Percentiles rank a stretch among this genome's conserved stretches.
Evolutionary conservation across 1,140 invertebrate genomes (phyloP).

Genomic region (Hyposmocoma kahamanoa): DNA sequence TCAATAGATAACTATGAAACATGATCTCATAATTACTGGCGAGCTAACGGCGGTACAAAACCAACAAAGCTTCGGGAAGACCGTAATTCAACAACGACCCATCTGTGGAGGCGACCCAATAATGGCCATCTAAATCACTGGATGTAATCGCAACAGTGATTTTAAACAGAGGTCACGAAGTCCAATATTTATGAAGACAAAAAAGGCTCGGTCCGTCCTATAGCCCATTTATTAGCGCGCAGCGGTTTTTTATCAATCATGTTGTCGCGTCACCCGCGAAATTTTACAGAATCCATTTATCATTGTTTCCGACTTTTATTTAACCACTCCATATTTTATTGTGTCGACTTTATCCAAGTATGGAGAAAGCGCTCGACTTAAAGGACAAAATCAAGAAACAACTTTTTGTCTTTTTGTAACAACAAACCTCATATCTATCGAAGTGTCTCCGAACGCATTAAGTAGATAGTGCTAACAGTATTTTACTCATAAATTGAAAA

Average conservation of each 20-base stretch:
- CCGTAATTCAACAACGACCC: conserved; percentile 48
- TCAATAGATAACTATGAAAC: conserved; percentile 56
- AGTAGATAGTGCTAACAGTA: conserved; percentile 52
- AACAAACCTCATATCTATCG: conserved; percentile 24
- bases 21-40: conserved; percentile 60
- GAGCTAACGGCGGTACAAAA: conserved; percentile 39
- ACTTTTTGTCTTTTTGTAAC: neutral
- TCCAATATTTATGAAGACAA: conserved; percentile 54
- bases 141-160: conserved; percentile 56
- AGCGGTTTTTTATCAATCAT: conserved; percentile 39
- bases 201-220: conserved; percentile 30
- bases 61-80: conserved; percentile 51
- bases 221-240: conserved; percentile 33
- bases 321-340: too few relatives aligned
- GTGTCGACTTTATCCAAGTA: too few relatives aligned
- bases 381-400: too few relatives aligned
- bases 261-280: conserved; percentile 29
- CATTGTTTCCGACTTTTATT: too few relatives aligned
- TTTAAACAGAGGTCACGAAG: conserved; percentile 60
- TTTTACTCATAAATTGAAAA: conserved; percentile 52
- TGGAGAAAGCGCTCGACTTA: too few relatives aligned
- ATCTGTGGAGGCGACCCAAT: conserved; percentile 45
- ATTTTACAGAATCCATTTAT: too few relatives aligned
- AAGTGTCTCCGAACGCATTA: conserved; percentile 55
- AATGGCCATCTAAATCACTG: conserved; percentile 55